phyloP scores from a whole-genome alignment of 2,113 vertebrate species.

The Alouatta palliata region DNA sequence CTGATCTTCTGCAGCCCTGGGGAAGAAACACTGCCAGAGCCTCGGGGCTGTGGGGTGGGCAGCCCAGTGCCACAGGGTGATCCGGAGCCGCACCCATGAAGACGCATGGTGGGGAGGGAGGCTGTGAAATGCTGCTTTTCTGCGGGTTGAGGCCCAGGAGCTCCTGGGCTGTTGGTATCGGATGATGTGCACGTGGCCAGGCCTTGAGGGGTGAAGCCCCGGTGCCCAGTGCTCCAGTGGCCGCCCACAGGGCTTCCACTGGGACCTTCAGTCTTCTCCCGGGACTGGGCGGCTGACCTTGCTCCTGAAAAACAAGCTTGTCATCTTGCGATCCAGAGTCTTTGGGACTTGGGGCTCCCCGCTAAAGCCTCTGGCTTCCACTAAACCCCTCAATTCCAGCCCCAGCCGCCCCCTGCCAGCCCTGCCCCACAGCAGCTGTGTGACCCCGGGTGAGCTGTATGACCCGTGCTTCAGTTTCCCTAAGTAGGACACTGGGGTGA shows the following conservation, averaged over 20 bases:
- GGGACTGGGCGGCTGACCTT: accelerated
- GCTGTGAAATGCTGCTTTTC: accelerated
- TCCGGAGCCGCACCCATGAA: too few species aligned
- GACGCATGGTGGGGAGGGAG: neutral
- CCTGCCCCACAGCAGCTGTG: neutral
- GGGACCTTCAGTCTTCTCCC: accelerated
- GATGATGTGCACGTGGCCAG: accelerated
- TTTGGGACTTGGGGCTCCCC: neutral
- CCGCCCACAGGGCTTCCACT: accelerated
- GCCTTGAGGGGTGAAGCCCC: too few species aligned
- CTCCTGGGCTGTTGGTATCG: accelerated
- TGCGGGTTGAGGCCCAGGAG: neutral
- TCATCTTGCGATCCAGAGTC: neutral
- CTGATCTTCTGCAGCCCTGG: accelerated
- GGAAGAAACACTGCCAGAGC: neutral
- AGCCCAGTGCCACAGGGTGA: neutral
- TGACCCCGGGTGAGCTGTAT: accelerated
- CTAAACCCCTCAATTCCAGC: neutral
- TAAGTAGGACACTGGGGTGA: neutral
- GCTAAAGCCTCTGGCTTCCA: neutral
- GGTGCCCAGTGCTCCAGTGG: neutral
- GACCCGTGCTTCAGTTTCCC: neutral
- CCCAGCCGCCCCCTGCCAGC: neutral
- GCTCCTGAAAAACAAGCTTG: neutral
- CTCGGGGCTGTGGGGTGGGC: neutral